These are phyloP conservation scores for Saccopteryx bilineata DNA, from an alignment of 2,113 vertebrate genomes.

Conservation along the genomic window DNA sequence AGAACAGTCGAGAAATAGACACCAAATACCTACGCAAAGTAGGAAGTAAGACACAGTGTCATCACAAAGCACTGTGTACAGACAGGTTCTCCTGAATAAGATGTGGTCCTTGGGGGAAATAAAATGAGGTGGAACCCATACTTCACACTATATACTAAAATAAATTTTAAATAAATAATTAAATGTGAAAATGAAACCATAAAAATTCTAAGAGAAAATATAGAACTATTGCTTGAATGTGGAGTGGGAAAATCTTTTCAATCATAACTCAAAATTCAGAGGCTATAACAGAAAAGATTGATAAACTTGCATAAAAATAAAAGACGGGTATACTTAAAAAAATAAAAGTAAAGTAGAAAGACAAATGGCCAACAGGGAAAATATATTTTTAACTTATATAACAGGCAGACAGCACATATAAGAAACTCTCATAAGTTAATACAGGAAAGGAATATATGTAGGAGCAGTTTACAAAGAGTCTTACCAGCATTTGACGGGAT, in stretches of 20 bases:
- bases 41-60: background rate
- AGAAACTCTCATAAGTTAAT: background rate
- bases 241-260: background rate
- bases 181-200: background rate
- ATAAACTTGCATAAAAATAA: conserved; percentile 37
- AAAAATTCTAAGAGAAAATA: background rate
- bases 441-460: background rate
- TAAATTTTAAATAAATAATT: background rate
- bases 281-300: conserved; percentile 1
- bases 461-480: background rate
- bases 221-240: conserved; percentile 1
- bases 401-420: background rate
- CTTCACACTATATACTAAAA: background rate
- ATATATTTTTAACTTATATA: background rate
- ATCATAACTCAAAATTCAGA: background rate
- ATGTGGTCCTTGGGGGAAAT: background rate
- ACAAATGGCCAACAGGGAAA: conserved; percentile 23
- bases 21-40: background rate
- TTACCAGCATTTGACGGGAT: background rate
- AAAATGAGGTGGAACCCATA: background rate
- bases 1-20: background rate
- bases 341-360: conserved; percentile 10
- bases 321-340: background rate
- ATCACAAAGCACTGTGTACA: background rate
- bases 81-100: background rate